These are phyloP conservation scores for Erythrolamprus reginae DNA, from an alignment of 2,113 vertebrate species.

Conservation along the genomic window DNA sequence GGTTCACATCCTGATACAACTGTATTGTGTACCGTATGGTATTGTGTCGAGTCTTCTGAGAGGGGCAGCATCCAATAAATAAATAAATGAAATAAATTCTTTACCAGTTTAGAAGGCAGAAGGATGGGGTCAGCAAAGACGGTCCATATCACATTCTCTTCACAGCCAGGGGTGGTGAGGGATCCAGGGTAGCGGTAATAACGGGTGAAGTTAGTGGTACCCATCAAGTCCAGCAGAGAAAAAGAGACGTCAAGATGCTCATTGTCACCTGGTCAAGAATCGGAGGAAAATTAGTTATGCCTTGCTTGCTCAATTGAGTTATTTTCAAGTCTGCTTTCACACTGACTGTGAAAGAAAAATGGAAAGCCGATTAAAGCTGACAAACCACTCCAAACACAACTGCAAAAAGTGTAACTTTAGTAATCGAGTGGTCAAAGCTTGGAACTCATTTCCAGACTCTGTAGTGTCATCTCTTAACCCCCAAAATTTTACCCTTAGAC, in stretches of 20 bases:
- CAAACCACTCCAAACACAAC: too few relatives aligned
- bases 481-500: too few relatives aligned
- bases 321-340: background rate
- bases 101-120: constrained; percentile 58
- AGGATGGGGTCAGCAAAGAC: constrained; percentile 62
- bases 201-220: constrained; percentile 9
- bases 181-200: constrained; percentile 71
- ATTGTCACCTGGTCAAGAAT: background rate
- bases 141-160: constrained; percentile 69
- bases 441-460: too few relatives aligned
- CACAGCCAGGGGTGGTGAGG: constrained; percentile 66
- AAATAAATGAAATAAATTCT: too few relatives aligned
- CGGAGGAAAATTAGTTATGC: background rate
- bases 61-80: too few relatives aligned
- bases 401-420: too few relatives aligned
- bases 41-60: too few relatives aligned
- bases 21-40: too few relatives aligned
- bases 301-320: background rate
- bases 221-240: constrained; percentile 58
- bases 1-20: background rate
- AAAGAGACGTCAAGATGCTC: background rate
- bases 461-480: too few relatives aligned
- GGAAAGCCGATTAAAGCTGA: background rate
- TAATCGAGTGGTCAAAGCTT: too few relatives aligned
- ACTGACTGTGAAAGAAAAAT: background rate